phyloP scores from a whole-genome alignment of 2,888 invertebrate species.

The Ophonus ardosiacus region DNA sequence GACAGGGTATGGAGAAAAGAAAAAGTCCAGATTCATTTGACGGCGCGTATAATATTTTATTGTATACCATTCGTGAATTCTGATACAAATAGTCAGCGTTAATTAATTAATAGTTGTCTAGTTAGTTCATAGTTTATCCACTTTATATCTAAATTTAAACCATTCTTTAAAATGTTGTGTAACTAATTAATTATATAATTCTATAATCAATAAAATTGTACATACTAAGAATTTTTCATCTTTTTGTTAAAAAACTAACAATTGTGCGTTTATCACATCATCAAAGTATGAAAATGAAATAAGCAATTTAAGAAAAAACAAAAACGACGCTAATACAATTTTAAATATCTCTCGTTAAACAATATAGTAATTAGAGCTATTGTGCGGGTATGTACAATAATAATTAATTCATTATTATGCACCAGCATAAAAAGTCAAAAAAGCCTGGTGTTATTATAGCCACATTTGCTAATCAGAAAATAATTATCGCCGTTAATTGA shows the following conservation, averaged over 20 bases:
- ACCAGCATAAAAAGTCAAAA: slow-evolving; percentile 35
- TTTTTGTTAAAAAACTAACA: neutral
- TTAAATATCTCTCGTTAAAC: slow-evolving; percentile 30
- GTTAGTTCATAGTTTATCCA: too few species aligned
- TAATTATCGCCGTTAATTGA: slow-evolving; percentile 9
- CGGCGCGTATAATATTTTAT: too few species aligned
- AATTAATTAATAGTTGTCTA: too few species aligned
- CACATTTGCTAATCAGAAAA: slow-evolving; percentile 36
- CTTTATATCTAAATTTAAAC: neutral
- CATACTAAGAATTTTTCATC: neutral
- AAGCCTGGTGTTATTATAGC: slow-evolving; percentile 11
- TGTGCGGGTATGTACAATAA: slow-evolving; percentile 41
- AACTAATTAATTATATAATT: neutral
- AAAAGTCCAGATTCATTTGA: too few species aligned
- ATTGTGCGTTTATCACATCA: slow-evolving; percentile 26
- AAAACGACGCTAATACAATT: slow-evolving; percentile 19
- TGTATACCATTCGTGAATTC: too few species aligned
- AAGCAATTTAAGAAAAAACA: slow-evolving; percentile 8
- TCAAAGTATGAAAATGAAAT: neutral
- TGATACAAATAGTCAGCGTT: too few species aligned
- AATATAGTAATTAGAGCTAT: slow-evolving; percentile 41
- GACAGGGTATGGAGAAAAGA: too few species aligned
- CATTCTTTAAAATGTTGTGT: neutral
- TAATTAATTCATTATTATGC: slow-evolving; percentile 45
- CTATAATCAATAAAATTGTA: neutral